Conservation (phyloP, 2,113 vertebrate genomes). For the Syrrhaptes paradoxus region DNA sequence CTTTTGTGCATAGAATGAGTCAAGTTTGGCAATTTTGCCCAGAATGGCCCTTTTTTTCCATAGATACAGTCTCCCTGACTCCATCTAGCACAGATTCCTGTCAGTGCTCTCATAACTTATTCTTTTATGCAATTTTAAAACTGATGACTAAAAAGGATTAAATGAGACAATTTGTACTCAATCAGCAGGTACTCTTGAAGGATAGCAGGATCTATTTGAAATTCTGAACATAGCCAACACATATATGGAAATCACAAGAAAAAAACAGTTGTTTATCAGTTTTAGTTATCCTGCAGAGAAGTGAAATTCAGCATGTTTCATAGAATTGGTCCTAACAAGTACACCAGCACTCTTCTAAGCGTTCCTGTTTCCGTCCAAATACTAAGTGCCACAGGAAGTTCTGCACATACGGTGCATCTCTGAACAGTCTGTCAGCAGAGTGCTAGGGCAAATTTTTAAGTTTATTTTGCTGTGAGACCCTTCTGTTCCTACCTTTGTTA, state of each 20-base stretch:
- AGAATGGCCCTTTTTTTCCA: constrained; percentile 50
- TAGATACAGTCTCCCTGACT: constrained; percentile 44
- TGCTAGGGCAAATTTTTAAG: neutral
- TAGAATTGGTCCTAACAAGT: neutral
- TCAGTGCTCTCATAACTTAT: constrained; percentile 45
- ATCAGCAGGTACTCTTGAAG: neutral
- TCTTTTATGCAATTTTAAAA: neutral
- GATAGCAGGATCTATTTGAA: neutral
- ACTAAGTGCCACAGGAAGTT: neutral
- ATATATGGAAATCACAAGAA: neutral
- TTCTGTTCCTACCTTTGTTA: neutral
- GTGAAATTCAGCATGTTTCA: neutral
- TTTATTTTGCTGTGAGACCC: neutral
- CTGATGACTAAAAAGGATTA: neutral
- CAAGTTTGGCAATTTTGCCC: constrained; percentile 58
- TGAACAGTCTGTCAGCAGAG: neutral
- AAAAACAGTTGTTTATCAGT: neutral
- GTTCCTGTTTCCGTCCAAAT: neutral
- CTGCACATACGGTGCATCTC: neutral
- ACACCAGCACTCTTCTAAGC: neutral
- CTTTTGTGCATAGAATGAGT: constrained; percentile 63
- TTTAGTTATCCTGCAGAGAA: neutral
- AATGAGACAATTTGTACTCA: neutral
- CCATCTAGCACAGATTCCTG: constrained; percentile 37
- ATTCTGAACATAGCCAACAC: neutral